Evolutionary conservation across 2,113 vertebrate genomes (phyloP), one percentile per base, ranked within the genome.

Genomic region (Periophthalmodon schlosseri): DNA sequence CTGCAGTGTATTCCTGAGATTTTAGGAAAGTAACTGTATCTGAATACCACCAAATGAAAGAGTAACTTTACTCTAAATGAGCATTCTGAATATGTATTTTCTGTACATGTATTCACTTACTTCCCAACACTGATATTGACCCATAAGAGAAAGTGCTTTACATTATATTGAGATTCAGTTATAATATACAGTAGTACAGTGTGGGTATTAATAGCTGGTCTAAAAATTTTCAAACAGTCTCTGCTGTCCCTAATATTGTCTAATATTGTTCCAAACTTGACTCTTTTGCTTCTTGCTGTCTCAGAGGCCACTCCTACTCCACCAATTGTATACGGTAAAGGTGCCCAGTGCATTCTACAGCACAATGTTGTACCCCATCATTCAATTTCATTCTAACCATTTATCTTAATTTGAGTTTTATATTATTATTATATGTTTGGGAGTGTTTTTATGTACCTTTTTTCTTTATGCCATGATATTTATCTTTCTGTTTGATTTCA

Each of bases 281-380:
- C 73, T 61, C 80, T 90, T 79, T 90, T 95, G 93, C 94, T 94
- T 93, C 95, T 83, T 91, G 87, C 94, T 94, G 94, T 95, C 95
- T 94, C 95, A 99, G 97, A 96, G 94, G 94, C 96, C 85, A 95
- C 96, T 90, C 96, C 96, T 91, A 94, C 96, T 93, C 96, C 97
- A 92, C 91, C 97, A 95, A 89, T 97, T 86, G 90, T 94, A 93
- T 95, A 97, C 96, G 97, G 97, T 99, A 99, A 99, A 96, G 91
- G 91, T 86, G 91, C 78, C 84, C 85, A 88, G 28, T 63, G 61
- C 33, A 47, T 52, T 61, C 56, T 65, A 57, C 44, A 15, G 71
- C 73, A 66, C 67, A 14, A 50, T 63, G 57, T 90, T 84, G 83
- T 76, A 69, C 78, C 24, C 69, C n/a, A 16, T 50, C 57, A 44